Evolutionary conservation across 2,797 vertebrate genomes (phyloP), one percentile per base, ranked within the genome.

Genomic region (Macrochelys suwanniensis): DNA sequence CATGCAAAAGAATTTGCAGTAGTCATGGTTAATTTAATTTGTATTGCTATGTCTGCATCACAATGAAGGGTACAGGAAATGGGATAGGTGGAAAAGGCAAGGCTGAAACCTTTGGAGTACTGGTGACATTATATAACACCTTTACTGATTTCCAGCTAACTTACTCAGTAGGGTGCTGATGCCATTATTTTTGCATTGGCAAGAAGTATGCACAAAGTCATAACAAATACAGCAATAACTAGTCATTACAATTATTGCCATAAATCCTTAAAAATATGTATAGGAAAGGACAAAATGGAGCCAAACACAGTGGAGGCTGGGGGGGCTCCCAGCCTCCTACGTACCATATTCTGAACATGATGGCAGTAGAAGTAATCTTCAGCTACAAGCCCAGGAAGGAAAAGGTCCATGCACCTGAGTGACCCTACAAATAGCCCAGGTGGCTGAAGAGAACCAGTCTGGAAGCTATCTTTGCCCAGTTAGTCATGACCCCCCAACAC

Each of bases 361-460:
- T 31, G 77, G 2, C 5, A 61, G 11, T 50, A 37, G 7, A 80
- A 3, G 15, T 45, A 31, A 0, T 0, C 3, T 8, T 16, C 49
- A 87, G 25, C 21, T 11, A 1, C 2, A 4, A 61, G 12, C 3
- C 23, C 3, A 28, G 3, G 26, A 4, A 5, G 49, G 25, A 11
- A 7, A 85, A 78, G 2, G 1, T 8, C 25, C 16, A 49, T 4
- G 19, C 7, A 19, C 71, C 3, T 0, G 0, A 47, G 1, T 49
- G 11, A 10, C 1, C 78, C n/a, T 87, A 65, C 11, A 81, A 77
- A 65, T 61, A 26, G 45, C 21, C 6, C 33, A 76, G 11, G 13
- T 76, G 78, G 26, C 17, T 83, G 61, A 80, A 80, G 50, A 82
- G 80, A 85, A 50, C 1, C 5, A 7, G 21, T 6, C 2, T 74